Conservation (phyloP, 2,797 vertebrate species). For the Rhinichthys osculus region DNA sequence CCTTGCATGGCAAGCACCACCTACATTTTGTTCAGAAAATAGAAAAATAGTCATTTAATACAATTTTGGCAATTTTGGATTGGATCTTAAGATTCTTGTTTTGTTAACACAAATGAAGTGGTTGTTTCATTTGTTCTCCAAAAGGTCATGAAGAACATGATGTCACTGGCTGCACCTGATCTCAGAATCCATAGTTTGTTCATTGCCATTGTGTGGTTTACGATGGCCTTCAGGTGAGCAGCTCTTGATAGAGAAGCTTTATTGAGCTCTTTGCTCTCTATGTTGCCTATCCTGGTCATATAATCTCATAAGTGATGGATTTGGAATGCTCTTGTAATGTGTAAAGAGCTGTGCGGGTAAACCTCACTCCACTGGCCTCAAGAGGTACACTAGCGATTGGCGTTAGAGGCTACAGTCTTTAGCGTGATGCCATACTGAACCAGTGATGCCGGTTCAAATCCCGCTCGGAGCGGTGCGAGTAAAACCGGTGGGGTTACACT, state of each 20-base stretch:
- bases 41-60: not conserved
- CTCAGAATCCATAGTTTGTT: constrained; percentile 90
- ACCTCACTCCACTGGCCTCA: not conserved
- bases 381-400: not conserved
- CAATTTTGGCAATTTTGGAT: not conserved
- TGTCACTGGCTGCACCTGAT: constrained; percentile 89
- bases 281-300: not conserved
- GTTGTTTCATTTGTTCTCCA: constrained; percentile 34
- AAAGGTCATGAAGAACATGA: constrained; percentile 92
- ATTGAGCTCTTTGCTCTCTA: not conserved
- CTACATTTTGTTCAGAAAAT: not conserved
- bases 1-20: not conserved
- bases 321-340: not conserved
- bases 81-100: not conserved
- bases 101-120: not conserved
- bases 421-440: not conserved
- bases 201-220: constrained; percentile 95
- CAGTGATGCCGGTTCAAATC: not conserved
- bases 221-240: constrained; percentile 93
- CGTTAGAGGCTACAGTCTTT: not conserved
- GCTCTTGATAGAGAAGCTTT: not conserved
- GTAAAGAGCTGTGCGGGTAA: not conserved
- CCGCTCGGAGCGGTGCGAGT: rapidly evolving
- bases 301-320: not conserved
- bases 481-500: not conserved